Base-by-base conservation (phyloP, 2,797 vertebrate species). In the Enteromius trimaculatus region DNA sequence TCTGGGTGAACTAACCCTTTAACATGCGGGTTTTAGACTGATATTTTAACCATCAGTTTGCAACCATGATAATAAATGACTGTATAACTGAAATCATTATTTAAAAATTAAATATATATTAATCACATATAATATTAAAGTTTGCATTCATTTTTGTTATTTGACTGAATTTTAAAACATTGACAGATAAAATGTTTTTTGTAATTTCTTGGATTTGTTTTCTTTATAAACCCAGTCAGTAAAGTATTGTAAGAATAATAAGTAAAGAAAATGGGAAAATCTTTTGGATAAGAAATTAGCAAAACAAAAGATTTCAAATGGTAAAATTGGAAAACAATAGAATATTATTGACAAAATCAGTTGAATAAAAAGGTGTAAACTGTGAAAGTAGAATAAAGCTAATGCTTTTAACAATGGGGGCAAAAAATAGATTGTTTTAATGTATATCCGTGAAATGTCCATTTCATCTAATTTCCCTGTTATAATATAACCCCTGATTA, bases 371-470 rank as follows among this genome's bases (percentile, higher is more conserved):
- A 1, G 9, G 16, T 51, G 53, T 51, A 21, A 29, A 31, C 5
- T 31, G 47, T 5, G 29, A 11, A 31, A 72, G 70, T 49, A 51
- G 47, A 26, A 51, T 23, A 42, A 68, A 68, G 34, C 42, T 26
- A 72, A 51, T 11, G 26, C 17, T 19, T 51, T 21, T 51, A 29
- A 21, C 44, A 72, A 70, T 75, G 71, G 34, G 29, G 51, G 31
- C 31, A 58, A 4, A 17, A 76, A 76, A 23, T 58, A 19, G n/a
- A 11, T 75, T 55, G 6, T 60, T 58, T 58, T 76, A 76, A 58
- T 58, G 51, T 60, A 39, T 55, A 7, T 58, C 21, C 31, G 55
- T 58, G 6, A 39, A 58, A 51, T 39, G 6, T 58, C 34, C 14
- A 60, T 60, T 47, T 47, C 1, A 39, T 58, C 21, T 23, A 44